A percentile compares a stretch with the other conserved stretches of the same genome.
phyloP scores from a whole-genome alignment of 2,888 invertebrate species.

The Portevinia maculata region DNA sequence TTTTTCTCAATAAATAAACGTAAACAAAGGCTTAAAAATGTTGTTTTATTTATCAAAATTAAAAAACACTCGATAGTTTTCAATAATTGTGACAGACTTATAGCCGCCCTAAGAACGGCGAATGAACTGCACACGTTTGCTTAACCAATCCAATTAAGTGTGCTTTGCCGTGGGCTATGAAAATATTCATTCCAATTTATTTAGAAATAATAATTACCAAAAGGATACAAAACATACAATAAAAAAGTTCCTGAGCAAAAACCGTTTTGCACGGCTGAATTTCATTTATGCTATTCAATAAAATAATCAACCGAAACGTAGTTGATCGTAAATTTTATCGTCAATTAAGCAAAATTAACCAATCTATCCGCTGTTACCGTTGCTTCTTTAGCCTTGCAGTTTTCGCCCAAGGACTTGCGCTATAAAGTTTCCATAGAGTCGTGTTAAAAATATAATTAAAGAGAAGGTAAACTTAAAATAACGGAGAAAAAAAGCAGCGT shows the following conservation, averaged over 20 bases:
- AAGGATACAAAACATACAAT: slow-evolving; percentile 11
- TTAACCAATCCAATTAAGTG: slow-evolving; percentile 36
- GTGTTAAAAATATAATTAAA: slow-evolving; percentile 28
- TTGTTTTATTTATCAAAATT: no score
- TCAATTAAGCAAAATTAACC: slow-evolving; percentile 69
- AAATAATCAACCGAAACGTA: slow-evolving; percentile 60
- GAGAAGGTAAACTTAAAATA: slow-evolving; percentile 6
- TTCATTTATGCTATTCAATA: slow-evolving; percentile 32
- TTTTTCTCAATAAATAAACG: no score
- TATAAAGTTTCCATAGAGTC: slow-evolving; percentile 25
- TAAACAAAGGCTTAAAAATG: no score
- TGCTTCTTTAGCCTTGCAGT: slow-evolving; percentile 12
- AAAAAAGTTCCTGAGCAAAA: neutral
- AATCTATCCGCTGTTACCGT: slow-evolving; percentile 3
- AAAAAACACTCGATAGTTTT: neutral
- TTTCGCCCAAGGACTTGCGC: slow-evolving; percentile 24
- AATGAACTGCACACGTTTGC: slow-evolving; percentile 10
- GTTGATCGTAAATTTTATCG: slow-evolving; percentile 72
- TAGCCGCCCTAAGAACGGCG: neutral
- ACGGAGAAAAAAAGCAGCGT: neutral
- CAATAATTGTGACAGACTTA: slow-evolving; percentile 1
- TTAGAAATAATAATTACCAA: slow-evolving; percentile 34
- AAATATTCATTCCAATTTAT: slow-evolving; percentile 44
- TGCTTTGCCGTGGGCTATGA: slow-evolving; percentile 23
- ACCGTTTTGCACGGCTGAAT: neutral